These are phyloP conservation scores for Apotomis turbidana DNA, from an alignment of 2,888 invertebrate species.

Conservation along the genomic window DNA sequence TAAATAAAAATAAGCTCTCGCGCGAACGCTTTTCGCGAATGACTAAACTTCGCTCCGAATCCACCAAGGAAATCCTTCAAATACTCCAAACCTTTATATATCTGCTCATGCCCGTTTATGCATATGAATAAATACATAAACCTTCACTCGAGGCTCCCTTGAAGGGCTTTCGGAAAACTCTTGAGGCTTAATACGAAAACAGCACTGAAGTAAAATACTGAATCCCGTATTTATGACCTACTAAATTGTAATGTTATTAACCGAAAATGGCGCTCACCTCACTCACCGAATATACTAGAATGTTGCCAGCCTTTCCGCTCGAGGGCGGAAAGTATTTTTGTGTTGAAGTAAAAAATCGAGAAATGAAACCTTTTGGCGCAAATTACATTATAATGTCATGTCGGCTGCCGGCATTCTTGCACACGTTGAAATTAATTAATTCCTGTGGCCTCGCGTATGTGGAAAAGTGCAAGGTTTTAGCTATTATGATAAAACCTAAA, in stretches of 20 bases:
- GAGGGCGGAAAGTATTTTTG: conserved; percentile 34
- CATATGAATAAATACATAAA: conserved; percentile 7
- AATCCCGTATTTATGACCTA: conserved; percentile 36
- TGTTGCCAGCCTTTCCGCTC: conserved; percentile 5
- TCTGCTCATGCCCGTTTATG: conserved; percentile 1
- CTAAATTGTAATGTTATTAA: conserved; percentile 40
- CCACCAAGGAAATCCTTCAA: neutral
- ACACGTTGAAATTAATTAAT: conserved; percentile 8
- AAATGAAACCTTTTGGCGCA: conserved; percentile 32
- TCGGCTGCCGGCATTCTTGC: conserved; percentile 11
- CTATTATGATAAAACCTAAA: neutral
- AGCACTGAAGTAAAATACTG: conserved; percentile 30
- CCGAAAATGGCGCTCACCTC: conserved; percentile 30
- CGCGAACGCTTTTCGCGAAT: neutral
- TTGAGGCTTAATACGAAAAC: conserved; percentile 10
- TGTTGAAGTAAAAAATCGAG: conserved; percentile 28
- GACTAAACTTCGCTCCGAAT: neutral
- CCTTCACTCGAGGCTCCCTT: conserved; percentile 3
- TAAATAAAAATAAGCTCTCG: neutral
- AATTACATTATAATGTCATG: conserved; percentile 39
- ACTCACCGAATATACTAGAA: conserved; percentile 10
- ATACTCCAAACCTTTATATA: neutral
- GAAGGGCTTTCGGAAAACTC: neutral
- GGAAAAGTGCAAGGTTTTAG: conserved; percentile 2
- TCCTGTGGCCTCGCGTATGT: neutral